Percentiles rank a stretch among this genome's conserved stretches.
Evolutionary conservation across 2,797 vertebrate genomes (phyloP).

Genomic region (Cossypha heuglini): DNA sequence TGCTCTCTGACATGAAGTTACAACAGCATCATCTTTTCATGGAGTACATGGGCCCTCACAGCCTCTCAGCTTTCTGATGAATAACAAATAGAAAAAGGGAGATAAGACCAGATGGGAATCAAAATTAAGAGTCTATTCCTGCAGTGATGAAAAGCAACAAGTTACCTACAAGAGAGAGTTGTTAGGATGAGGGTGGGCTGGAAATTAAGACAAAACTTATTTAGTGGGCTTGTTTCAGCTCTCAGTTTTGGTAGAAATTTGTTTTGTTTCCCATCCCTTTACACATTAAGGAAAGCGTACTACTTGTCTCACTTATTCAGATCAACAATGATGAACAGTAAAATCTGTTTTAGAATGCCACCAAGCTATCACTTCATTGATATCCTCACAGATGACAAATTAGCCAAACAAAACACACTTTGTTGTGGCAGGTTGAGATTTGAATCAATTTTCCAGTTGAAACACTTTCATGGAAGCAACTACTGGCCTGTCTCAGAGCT

Average conservation of each 20-base stretch:
- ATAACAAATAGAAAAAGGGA: not conserved
- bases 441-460: slow-evolving; percentile 49
- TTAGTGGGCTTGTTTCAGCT: not conserved
- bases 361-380: not conserved
- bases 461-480: not conserved
- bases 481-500: not conserved
- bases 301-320: not conserved
- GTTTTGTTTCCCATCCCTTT: not conserved
- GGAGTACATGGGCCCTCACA: not conserved
- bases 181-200: not conserved
- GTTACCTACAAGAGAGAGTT: not conserved
- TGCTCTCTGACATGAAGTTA: not conserved
- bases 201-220: not conserved
- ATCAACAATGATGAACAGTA: not conserved
- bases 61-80: not conserved
- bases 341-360: not conserved
- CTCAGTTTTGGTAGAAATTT: not conserved
- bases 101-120: not conserved
- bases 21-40: not conserved
- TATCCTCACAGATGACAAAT: not conserved
- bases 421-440: not conserved
- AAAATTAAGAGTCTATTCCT: not conserved
- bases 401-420: not conserved
- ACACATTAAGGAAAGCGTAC: not conserved
- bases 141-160: not conserved